Percentiles rank a stretch among this genome's conserved stretches.
These are phyloP conservation scores for Sebastes paucispinis DNA, from an alignment of 2,797 vertebrate genomes.

Conservation along the genomic window DNA sequence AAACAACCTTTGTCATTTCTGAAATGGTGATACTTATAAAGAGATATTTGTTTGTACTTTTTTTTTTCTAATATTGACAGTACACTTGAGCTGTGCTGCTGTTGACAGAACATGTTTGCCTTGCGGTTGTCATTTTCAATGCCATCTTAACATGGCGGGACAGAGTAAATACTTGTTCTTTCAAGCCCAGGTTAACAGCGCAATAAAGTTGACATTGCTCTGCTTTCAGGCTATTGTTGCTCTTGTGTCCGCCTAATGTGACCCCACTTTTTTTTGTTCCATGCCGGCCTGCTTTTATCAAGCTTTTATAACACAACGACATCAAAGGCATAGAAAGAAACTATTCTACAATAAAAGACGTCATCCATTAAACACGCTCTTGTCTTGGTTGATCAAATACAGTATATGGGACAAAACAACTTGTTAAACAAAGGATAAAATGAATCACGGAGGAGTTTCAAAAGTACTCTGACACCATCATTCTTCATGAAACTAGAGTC, in stretches of 20 bases:
- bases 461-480: background rate
- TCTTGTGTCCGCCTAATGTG: slow-evolving; percentile 19
- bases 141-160: slow-evolving; percentile 26
- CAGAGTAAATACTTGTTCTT: slow-evolving; percentile 54
- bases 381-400: background rate
- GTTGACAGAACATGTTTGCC: slow-evolving; percentile 60
- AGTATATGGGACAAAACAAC: background rate
- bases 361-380: slow-evolving; percentile 16
- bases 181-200: slow-evolving; percentile 34
- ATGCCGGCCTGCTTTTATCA: slow-evolving; percentile 14
- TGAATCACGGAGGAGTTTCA: slow-evolving; percentile 6
- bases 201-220: slow-evolving; percentile 37
- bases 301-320: slow-evolving; percentile 1
- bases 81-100: slow-evolving; percentile 42
- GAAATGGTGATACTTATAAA: slow-evolving; percentile 15
- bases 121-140: slow-evolving; percentile 36
- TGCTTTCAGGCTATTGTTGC: slow-evolving; percentile 30
- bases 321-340: slow-evolving; percentile 19
- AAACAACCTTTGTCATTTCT: slow-evolving; percentile 6
- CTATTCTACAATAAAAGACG: background rate
- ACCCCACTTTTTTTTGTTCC: background rate
- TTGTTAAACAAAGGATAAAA: background rate
- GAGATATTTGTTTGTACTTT: slow-evolving; percentile 23
- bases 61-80: slow-evolving; percentile 52
- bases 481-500: background rate